phyloP scores from a whole-genome alignment of 2,797 vertebrate genomes.

The Manis javanica region DNA sequence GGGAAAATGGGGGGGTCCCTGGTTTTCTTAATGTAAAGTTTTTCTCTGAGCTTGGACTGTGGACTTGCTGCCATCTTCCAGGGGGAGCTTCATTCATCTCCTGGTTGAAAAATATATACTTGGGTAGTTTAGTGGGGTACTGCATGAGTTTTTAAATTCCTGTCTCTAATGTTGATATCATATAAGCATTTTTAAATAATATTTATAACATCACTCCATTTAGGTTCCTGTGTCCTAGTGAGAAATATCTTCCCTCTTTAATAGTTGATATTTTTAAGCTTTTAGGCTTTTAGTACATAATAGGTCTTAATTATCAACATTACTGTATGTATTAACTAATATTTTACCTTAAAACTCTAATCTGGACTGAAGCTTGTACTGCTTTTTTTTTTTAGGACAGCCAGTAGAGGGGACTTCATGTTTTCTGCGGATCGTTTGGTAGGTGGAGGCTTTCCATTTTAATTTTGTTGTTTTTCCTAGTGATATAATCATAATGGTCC shows the following conservation, averaged over 20 bases:
- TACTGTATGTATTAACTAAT: slow-evolving; percentile 49
- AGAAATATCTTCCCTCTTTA: slow-evolving; percentile 36
- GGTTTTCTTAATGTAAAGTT: slow-evolving; percentile 22
- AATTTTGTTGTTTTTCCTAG: slow-evolving; percentile 42
- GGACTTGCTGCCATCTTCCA: slow-evolving; percentile 12
- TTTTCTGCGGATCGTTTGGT: slow-evolving; percentile 98
- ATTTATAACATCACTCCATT: not conserved
- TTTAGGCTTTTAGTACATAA: slow-evolving; percentile 59
- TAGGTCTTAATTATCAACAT: slow-evolving; percentile 55
- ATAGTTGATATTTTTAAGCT: slow-evolving; percentile 45
- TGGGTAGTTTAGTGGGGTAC: not conserved
- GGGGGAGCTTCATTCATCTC: not conserved
- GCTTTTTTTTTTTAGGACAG: slow-evolving; percentile 88
- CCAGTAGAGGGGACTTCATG: slow-evolving; percentile 98
- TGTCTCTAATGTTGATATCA: slow-evolving; percentile 40
- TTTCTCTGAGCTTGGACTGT: slow-evolving; percentile 34
- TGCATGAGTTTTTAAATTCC: slow-evolving; percentile 34
- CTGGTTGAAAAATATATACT: slow-evolving; percentile 15
- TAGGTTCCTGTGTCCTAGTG: slow-evolving; percentile 3
- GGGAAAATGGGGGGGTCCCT: not conserved
- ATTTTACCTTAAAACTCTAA: slow-evolving; percentile 63
- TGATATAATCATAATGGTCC: slow-evolving; percentile 19
- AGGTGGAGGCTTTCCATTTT: slow-evolving; percentile 84
- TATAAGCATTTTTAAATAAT: not conserved
- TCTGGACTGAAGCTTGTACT: slow-evolving; percentile 73